Base-by-base conservation (phyloP, 92 coral and sea anemone species). In the Phenganax subtilis region DNA sequence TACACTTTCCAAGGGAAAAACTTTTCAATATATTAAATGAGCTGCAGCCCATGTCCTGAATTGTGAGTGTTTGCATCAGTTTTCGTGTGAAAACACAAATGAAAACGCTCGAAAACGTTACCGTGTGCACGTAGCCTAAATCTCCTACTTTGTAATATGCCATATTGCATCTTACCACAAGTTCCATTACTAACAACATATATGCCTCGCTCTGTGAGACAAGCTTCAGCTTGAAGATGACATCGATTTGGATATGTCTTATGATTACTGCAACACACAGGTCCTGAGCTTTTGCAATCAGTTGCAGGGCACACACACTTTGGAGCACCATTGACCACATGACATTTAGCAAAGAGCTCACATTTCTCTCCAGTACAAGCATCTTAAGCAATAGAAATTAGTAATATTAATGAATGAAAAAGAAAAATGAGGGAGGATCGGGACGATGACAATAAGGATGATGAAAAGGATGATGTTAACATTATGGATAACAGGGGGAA, bases 221-320 rank as follows among this genome's bases (percentile, higher is more conserved):
- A 96, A 62, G 96, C 88, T 76, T 84, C 87, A 51, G 89, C 91
- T 73, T 81, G 84, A 83, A 96, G 82, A 59, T 86, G 85, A 69
- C 99, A 96, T 80, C 87, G 90, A 62, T 86, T 92, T 15, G 77
- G 86, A 54, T 96, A 96, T 0, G 93, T 77, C 54, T 15, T 53
- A 1, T 89, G 96, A 55, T 96, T 91, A 58, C 92, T 92, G 9
- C 90, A 97, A 66, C 99, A 96, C 31, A 88, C 97, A 7, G 63
- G 76, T 44, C 87, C 91, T 14, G 88, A 73, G 1, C 85, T 71
- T 10, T 97, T 86, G 55, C 99, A 96, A 16, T 96, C 93, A 28
- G 80, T 69, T 29, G 82, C 80, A 53, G 14, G 97, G 70, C 99
- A 96, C 85, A 89, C 92, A 80, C 99, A 96, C 28, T 96, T 90